A percentile compares a stretch with the other conserved stretches of the same genome.
phyloP scores from a whole-genome alignment of 2,888 invertebrate genomes.

The Drosophila helvetica region DNA sequence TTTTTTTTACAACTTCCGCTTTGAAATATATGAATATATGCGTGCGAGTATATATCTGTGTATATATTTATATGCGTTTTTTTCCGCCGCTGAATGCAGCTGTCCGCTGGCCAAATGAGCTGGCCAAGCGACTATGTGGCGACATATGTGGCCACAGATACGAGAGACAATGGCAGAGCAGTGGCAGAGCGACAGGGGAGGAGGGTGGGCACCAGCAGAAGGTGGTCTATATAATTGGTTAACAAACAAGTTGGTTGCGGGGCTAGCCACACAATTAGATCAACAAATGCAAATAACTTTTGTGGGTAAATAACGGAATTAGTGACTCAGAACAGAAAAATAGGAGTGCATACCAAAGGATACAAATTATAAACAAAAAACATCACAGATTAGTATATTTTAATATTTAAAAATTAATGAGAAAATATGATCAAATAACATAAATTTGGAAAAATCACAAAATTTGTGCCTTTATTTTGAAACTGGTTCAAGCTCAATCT shows the following conservation, averaged over 20 bases:
- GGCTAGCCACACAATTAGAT: slow-evolving; percentile 27
- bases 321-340: not conserved
- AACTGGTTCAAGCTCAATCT: not conserved
- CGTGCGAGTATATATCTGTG: not conserved
- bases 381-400: not conserved
- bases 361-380: not conserved
- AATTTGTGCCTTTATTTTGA: too few species aligned
- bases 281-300: slow-evolving; percentile 11
- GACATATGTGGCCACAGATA: slow-evolving; percentile 74
- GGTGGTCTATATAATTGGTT: slow-evolving; percentile 46
- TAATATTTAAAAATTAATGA: not conserved
- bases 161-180: slow-evolving; percentile 39
- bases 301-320: not conserved
- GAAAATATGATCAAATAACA: too few species aligned
- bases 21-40: slow-evolving; percentile 4
- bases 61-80: slow-evolving; percentile 5
- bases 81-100: slow-evolving; percentile 38
- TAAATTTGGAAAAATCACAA: too few species aligned
- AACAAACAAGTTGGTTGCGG: slow-evolving; percentile 29
- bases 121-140: slow-evolving; percentile 67
- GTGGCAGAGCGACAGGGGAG: not conserved
- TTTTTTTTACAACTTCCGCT: slow-evolving; percentile 60
- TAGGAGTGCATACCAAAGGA: not conserved
- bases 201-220: slow-evolving; percentile 8
- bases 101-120: slow-evolving; percentile 63